Evolutionary conservation across 1,140 invertebrate species (phyloP), one percentile per base, ranked within the genome.

Genomic region (Ooceraea biroi): DNA sequence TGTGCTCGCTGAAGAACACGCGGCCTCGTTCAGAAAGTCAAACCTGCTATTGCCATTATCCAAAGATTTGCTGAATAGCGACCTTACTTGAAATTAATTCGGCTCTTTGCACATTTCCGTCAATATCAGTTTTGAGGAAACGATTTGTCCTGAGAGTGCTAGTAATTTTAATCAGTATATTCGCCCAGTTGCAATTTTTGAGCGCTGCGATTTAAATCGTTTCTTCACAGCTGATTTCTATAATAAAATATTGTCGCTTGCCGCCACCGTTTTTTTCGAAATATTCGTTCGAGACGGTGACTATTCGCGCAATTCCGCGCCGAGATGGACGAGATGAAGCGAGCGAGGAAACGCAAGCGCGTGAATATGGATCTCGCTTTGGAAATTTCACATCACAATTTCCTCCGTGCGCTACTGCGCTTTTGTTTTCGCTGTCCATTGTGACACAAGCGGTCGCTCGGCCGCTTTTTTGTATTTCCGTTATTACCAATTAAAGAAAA

Each of bases 401-500:
- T 60, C 19, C 30, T 36, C 1, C 19, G n/a, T n/a, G n/a, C 22
- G 8, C 3, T n/a, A 46, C 14, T 41, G 66, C 11, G 10, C 27
- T 55, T 69, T 19, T 30, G 17, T 41, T 36, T 27, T 48, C 25
- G 11, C 3, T 1, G 10, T 44, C 52, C 44, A 71, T 74, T 63
- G 46, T 72, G 46, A 36, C 27, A 12, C 0, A 17, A 25, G 41
- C 10, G 14, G n/a, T n/a, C n/a, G n/a, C 22, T 27, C 11, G 30
- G 30, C n/a, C 60, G n/a, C n/a, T 30, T 63, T 72, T 72, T 61
- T 69, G 41, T 48, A 17, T 12, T 48, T 69, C 46, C 50, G 68
- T 82, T 86, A 80, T 50, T 86, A 36, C 19, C 30, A 74, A 85
- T 82, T 85, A 80, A 86, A 60, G 58, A 63, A 80, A 77, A 71